Evolutionary conservation across 2,888 invertebrate species (phyloP).

Genomic region (Epirrita christyi): DNA sequence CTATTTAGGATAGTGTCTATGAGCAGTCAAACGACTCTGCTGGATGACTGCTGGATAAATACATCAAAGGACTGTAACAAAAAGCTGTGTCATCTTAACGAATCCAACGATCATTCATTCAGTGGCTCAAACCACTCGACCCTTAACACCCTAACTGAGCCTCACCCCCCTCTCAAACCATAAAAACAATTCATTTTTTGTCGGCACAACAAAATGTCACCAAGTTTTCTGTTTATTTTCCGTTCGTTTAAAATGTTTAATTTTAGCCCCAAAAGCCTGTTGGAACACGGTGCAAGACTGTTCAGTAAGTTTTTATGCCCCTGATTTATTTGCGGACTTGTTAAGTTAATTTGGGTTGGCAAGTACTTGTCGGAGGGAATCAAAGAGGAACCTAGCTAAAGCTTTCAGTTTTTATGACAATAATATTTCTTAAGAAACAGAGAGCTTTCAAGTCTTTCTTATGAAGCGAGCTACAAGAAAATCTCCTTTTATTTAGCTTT

Average conservation of each 20-base stretch:
- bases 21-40: no score
- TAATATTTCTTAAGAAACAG: slow-evolving; percentile 21
- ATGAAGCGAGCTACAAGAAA: not conserved
- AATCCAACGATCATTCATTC: not conserved
- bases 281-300: slow-evolving; percentile 36
- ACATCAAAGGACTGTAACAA: not conserved
- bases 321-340: slow-evolving; percentile 53
- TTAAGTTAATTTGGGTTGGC: slow-evolving; percentile 48
- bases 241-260: slow-evolving; percentile 24
- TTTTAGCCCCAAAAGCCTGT: slow-evolving; percentile 11
- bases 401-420: slow-evolving; percentile 19
- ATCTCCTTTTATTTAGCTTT: not conserved
- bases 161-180: not conserved
- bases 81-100: slow-evolving; percentile 3
- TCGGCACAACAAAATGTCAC: slow-evolving; percentile 18
- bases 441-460: not conserved
- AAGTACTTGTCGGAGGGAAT: slow-evolving; percentile 20
- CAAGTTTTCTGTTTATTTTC: slow-evolving; percentile 21
- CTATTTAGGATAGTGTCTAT: no score
- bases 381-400: slow-evolving; percentile 8
- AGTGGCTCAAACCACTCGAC: not conserved
- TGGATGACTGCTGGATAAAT: no score
- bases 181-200: slow-evolving; percentile 20
- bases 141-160: slow-evolving; percentile 3
- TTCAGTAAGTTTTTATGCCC: slow-evolving; percentile 42